These are phyloP conservation scores for Nomada lathburiana DNA, from an alignment of 2,888 invertebrate species.

Conservation along the genomic window DNA sequence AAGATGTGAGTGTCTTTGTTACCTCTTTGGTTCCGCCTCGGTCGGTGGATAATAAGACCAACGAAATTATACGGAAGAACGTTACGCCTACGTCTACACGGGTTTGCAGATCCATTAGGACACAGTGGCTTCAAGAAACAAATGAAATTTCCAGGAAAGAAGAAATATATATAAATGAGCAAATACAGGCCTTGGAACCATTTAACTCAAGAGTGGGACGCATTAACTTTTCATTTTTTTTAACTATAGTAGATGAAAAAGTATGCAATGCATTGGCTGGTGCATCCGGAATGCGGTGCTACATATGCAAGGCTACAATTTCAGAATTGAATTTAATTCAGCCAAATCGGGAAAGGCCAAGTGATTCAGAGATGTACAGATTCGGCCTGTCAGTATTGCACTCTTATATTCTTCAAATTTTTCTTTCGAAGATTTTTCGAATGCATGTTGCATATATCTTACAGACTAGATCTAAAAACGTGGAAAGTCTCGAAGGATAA, in stretches of 20 bases:
- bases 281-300: constrained; percentile 17
- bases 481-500: not conserved
- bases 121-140: constrained; percentile 17
- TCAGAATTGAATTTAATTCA: not conserved
- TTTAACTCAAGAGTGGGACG: constrained; percentile 1
- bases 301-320: not conserved
- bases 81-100: constrained; percentile 8
- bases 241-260: constrained; percentile 13
- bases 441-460: not conserved
- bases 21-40: constrained; percentile 27
- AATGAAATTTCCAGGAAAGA: constrained; percentile 12
- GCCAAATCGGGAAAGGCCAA: not conserved
- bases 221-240: not conserved
- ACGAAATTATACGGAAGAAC: constrained; percentile 7
- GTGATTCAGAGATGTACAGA: not conserved
- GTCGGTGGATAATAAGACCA: constrained; percentile 9
- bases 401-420: too few relatives aligned
- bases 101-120: constrained; percentile 20
- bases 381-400: not conserved
- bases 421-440: too few relatives aligned
- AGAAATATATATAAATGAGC: constrained; percentile 1
- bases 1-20: constrained; percentile 11
- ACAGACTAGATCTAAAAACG: not conserved
- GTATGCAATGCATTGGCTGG: constrained; percentile 23
- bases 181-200: not conserved